These are phyloP conservation scores for Ondatra zibethicus DNA, from an alignment of 2,113 vertebrate genomes.

Conservation along the genomic window DNA sequence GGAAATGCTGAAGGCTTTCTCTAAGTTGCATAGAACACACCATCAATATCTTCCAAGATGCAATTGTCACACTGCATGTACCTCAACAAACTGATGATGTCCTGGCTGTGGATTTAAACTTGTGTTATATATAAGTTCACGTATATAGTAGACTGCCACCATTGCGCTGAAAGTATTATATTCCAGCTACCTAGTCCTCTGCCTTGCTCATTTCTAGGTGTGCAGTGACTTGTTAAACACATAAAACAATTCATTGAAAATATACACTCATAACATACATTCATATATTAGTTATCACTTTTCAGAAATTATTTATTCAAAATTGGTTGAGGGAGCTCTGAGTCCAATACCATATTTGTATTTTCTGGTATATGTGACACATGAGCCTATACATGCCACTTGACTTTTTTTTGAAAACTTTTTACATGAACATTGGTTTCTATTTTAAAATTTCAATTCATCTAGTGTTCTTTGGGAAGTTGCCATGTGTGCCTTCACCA, in stretches of 20 bases:
- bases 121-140: constrained; percentile 16
- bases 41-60: not conserved
- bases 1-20: not conserved
- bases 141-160: not conserved
- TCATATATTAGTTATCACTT: not conserved
- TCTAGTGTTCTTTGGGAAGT: too few species aligned
- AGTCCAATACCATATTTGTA: not conserved
- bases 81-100: constrained; percentile 16
- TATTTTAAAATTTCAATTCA: too few species aligned
- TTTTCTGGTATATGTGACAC: not conserved
- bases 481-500: too few species aligned
- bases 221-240: not conserved
- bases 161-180: not conserved
- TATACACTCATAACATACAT: not conserved
- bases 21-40: not conserved
- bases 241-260: constrained; percentile 13
- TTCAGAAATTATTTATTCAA: constrained; percentile 9
- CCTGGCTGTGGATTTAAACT: not conserved
- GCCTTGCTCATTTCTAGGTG: not conserved
- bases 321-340: not conserved
- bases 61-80: not conserved
- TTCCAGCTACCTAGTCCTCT: not conserved
- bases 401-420: not conserved
- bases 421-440: not conserved
- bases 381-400: not conserved